These are phyloP conservation scores for Serrognathus titanus DNA, from an alignment of 2,888 invertebrate species.

Conservation along the genomic window DNA sequence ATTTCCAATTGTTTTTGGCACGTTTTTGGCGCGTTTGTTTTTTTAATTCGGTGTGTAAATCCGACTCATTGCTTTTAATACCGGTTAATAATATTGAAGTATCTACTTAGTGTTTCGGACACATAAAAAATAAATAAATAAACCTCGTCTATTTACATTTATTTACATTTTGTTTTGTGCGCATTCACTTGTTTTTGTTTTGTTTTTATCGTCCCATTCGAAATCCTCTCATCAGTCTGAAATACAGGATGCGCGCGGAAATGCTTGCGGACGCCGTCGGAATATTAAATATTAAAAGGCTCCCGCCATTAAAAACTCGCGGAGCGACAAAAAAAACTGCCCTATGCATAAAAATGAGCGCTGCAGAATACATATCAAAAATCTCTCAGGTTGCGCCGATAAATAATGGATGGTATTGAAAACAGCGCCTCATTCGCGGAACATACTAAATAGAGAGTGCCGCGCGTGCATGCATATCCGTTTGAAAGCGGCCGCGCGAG, in stretches of 20 bases:
- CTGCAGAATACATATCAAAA: slow-evolving; percentile 7
- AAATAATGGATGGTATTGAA: slow-evolving; percentile 9
- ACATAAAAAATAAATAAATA: no score
- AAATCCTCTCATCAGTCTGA: no score
- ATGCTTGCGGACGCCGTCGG: slow-evolving; percentile 7
- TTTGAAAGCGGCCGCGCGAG: not conserved
- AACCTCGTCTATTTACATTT: no score
- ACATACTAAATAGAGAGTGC: not conserved
- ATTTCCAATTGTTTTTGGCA: no score
- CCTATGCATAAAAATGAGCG: slow-evolving; percentile 22
- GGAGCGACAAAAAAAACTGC: slow-evolving; percentile 13
- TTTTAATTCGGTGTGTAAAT: no score
- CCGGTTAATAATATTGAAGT: no score
- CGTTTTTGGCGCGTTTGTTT: no score
- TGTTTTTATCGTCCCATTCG: no score
- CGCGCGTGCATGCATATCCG: slow-evolving; percentile 1
- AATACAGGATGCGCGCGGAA: not conserved
- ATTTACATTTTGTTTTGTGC: no score
- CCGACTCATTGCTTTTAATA: no score
- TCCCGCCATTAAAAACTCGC: slow-evolving; percentile 7
- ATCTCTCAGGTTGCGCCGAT: slow-evolving; percentile 1
- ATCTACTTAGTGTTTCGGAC: no score
- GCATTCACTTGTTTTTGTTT: no score
- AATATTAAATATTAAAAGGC: slow-evolving; percentile 19
- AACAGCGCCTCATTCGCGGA: slow-evolving; percentile 5